A percentile compares a stretch with the other conserved stretches of the same genome.
phyloP scores from a whole-genome alignment of 1,140 invertebrate species.

The Pachyrhynchus sulphureomaculatus region DNA sequence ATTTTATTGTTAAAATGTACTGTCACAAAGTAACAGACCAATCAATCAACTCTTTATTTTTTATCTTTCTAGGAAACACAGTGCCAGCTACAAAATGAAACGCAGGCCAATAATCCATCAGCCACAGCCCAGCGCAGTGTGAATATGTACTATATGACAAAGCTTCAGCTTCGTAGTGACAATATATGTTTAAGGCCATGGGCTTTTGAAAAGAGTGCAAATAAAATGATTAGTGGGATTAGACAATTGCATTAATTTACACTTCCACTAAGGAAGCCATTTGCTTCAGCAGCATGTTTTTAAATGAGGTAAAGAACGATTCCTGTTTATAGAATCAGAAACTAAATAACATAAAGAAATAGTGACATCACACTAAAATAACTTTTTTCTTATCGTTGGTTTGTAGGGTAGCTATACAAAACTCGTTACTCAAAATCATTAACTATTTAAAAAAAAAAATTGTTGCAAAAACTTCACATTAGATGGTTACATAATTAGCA shows the following conservation, averaged over 20 bases:
- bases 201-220: constrained; percentile 90
- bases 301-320: constrained; percentile 84
- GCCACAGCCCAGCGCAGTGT: constrained; percentile 78
- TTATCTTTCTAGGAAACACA: constrained; percentile 74
- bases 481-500: no score
- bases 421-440: no score
- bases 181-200: constrained; percentile 88
- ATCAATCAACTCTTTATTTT: no score
- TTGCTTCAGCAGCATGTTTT: constrained; percentile 85
- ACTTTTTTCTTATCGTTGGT: no score
- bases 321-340: no score
- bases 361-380: no score
- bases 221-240: constrained; percentile 86
- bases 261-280: constrained; percentile 91
- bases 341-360: no score
- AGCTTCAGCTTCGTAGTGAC: constrained; percentile 86
- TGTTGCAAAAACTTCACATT: no score
- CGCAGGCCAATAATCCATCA: constrained; percentile 81
- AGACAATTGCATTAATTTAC: constrained; percentile 89
- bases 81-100: constrained; percentile 91
- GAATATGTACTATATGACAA: constrained; percentile 95
- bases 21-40: no score
- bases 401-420: no score
- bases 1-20: no score
- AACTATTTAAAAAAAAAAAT: no score